Base-by-base conservation (phyloP, 2,888 invertebrate genomes). In the Ornithoptera priamus region DNA sequence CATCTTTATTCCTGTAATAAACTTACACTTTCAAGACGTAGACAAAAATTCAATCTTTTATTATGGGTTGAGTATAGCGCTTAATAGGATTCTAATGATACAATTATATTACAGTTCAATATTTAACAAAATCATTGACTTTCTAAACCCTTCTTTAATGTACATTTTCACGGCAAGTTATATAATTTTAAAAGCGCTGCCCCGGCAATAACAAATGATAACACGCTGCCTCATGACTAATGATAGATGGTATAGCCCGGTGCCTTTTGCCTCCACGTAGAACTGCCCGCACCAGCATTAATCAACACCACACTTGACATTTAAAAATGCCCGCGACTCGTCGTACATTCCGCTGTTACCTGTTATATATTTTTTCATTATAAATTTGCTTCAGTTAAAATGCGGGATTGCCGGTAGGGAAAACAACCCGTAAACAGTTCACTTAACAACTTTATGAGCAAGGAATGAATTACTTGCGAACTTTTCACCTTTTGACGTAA, bases 401-500 rank as follows among this genome's bases (percentile, higher is more conserved):
- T 36, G 39, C 20, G 42, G 42, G 20, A 60, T n/a, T 59, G 46
- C 36, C 30, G 50, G 59, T 24, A 1, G 60, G 36, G 18, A 62
- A 62, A 62, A 67, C 57, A 63, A 59, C 50, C 59, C 39, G 30
- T 68, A 62, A 68, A 58, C 68, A 63, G 50, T 67, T 53, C 46
- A 42, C 46, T 65, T 61, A 56, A 50, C 67, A 67, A 65, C 60
- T 57, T 64, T 60, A 63, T 62, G 61, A 70, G 67, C 53, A 20
- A 39, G 46, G 67, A 66, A 67, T 46, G 67, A 70, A 70, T 70
- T 64, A 70, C 67, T 70, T 36, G 57, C 20, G 30, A 70, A 67
- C 70, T 70, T 70, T 70, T 67, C 60, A 67, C 64, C 70, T 67
- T 70, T 70, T 67, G 70, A 70, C 67, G 67, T 67, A 56, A 67